Evolutionary conservation across 2,797 vertebrate species (phyloP).

Genomic region (Delichon dasypus): DNA sequence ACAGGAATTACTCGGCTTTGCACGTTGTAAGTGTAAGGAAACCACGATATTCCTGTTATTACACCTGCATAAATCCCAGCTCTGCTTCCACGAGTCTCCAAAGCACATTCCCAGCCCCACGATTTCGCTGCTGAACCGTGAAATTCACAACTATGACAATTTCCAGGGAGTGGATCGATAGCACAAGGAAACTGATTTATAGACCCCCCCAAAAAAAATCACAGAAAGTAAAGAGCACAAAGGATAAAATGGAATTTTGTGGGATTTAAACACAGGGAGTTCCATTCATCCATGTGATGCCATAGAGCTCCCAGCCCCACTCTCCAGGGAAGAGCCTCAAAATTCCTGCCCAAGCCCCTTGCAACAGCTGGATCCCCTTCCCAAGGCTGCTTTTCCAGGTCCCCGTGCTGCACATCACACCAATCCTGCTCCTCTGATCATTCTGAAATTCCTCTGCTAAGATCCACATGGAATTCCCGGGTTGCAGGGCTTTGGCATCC

Average conservation of each 20-base stretch:
- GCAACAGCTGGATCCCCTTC: neutral
- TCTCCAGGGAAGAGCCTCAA: rapidly evolving
- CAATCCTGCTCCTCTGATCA: rapidly evolving
- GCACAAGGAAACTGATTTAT: neutral
- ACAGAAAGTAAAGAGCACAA: neutral
- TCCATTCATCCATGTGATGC: too few relatives aligned
- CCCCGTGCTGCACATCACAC: rapidly evolving
- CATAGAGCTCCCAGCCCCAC: neutral
- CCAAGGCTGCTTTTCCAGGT: neutral
- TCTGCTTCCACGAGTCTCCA: neutral
- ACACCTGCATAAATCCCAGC: neutral
- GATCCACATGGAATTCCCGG: rapidly evolving
- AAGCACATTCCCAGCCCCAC: rapidly evolving
- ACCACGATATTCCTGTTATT: neutral
- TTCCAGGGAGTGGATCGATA: neutral
- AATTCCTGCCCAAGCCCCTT: rapidly evolving
- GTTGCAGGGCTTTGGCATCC: rapidly evolving
- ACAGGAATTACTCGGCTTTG: neutral
- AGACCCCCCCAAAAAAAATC: neutral
- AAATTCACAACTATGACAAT: neutral
- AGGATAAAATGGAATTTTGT: neutral
- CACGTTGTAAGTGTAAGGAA: neutral
- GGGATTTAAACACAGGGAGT: neutral
- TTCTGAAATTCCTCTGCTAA: neutral
- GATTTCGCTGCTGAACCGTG: rapidly evolving